Base-by-base conservation (phyloP, 2,113 vertebrate species). In the Morone chrysops region DNA sequence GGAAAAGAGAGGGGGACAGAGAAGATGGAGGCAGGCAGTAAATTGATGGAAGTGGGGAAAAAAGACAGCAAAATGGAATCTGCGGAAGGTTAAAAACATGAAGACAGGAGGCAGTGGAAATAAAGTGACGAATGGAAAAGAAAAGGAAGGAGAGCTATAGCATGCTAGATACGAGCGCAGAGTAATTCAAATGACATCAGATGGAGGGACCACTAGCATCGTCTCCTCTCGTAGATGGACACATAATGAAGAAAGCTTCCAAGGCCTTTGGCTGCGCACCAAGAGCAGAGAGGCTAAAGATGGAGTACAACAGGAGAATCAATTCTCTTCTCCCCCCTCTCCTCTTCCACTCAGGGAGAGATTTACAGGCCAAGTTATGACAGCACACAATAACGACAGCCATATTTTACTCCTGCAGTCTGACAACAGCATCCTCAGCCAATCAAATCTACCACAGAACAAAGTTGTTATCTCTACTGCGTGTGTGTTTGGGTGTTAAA, bases 281-380 rank as follows among this genome's bases (percentile, higher is more conserved):
- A 90, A 77, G 57, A 87, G 40, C 78, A 68, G 83, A 79, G 71
- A 84, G 83, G 82, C 84, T 81, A 85, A 84, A 87, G 82, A 92
- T 89, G 88, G 92, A 92, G 89, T 85, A 25, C 84, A 89, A 84
- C 75, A 67, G 89, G 78, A 91, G 84, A 92, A 92, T 92, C 93
- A 90, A 90, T 93, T 83, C 84, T 74, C 78, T 77, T 79, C 65
- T 85, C 67, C 70, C 72, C 72, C 82, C 80, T 84, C 89, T 89
- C 89, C 71, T 72, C 86, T 91, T 87, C 87, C 86, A 90, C 88
- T 90, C 78, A 73, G 77, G 65, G 75, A 88, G 78, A 94, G 92
- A 94, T 93, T 94, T 92, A 94, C 91, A 81, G 83, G 87, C 83
- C 57, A 69, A 91, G 87, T 93, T 95, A 92, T 92, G 92, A 95